These are phyloP conservation scores for Sebastes dallii DNA, from an alignment of 2,797 vertebrate genomes.

Conservation along the genomic window DNA sequence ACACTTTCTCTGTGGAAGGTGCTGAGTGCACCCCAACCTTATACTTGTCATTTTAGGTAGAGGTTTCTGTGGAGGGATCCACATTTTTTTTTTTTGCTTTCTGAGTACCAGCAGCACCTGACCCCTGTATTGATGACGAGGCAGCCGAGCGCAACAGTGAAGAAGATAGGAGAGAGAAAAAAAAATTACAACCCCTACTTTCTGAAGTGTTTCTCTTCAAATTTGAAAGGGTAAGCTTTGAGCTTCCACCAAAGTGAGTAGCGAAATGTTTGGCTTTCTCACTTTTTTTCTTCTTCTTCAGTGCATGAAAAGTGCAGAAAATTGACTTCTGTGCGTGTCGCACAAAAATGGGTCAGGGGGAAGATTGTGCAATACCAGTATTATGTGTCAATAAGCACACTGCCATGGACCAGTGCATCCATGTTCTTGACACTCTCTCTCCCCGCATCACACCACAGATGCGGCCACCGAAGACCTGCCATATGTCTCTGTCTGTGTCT, in stretches of 20 bases:
- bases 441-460: constrained; percentile 44
- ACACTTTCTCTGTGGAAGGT: constrained; percentile 17
- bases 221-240: constrained; percentile 50
- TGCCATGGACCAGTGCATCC: constrained; percentile 49
- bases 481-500: constrained; percentile 50
- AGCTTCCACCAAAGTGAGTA: constrained; percentile 35
- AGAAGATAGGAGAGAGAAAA: constrained; percentile 23
- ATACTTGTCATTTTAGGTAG: constrained; percentile 28
- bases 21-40: constrained; percentile 2
- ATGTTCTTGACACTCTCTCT: constrained; percentile 49
- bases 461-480: constrained; percentile 28
- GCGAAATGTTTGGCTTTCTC: constrained; percentile 29
- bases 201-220: constrained; percentile 51
- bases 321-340: constrained; percentile 51
- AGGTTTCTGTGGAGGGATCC: constrained; percentile 23
- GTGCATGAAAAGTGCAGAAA: constrained; percentile 53
- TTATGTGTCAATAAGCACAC: constrained; percentile 65
- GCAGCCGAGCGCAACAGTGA: constrained; percentile 43
- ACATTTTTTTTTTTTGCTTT: constrained; percentile 37
- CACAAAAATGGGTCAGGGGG: constrained; percentile 60
- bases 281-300: constrained; percentile 16
- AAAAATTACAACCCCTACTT: constrained; percentile 32
- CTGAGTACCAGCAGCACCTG: constrained; percentile 43
- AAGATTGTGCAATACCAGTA: constrained; percentile 57
- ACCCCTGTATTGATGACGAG: constrained; percentile 54